Conservation (phyloP, 2,113 vertebrate genomes). For the Cricetomys ansorgei region DNA sequence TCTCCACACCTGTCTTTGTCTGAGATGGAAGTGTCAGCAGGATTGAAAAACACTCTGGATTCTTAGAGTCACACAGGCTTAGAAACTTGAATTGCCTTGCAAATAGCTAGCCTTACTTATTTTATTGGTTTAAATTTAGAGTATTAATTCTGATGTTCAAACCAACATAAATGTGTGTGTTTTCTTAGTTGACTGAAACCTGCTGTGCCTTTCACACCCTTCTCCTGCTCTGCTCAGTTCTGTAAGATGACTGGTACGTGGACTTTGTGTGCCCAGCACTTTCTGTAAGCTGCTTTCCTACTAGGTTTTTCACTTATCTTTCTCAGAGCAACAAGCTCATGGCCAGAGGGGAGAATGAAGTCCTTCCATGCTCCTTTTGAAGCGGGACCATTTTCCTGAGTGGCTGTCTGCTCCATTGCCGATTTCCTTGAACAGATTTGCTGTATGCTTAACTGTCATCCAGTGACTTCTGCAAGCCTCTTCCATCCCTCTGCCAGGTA, state of each 20-base stretch:
- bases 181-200: not conserved
- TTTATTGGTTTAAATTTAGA: slow-evolving; percentile 36
- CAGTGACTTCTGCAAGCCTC: not conserved
- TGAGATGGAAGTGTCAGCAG: not conserved
- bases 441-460: not conserved
- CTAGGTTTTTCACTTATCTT: not conserved
- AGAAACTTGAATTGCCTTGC: slow-evolving; percentile 5
- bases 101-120: slow-evolving; percentile 1
- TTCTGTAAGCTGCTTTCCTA: not conserved
- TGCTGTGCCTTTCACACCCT: not conserved
- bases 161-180: not conserved
- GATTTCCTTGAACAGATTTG: not conserved
- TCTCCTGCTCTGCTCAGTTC: not conserved
- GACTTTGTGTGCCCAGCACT: not conserved
- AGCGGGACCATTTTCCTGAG: not conserved
- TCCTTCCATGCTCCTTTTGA: accelerated
- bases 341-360: not conserved
- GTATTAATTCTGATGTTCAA: not conserved
- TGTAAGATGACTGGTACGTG: not conserved
- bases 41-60: not conserved
- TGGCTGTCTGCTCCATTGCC: not conserved
- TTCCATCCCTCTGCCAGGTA: not conserved
- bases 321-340: not conserved
- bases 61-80: not conserved
- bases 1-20: not conserved